Conservation (phyloP, 2,113 vertebrate genomes). For the Spea multiplicata region DNA sequence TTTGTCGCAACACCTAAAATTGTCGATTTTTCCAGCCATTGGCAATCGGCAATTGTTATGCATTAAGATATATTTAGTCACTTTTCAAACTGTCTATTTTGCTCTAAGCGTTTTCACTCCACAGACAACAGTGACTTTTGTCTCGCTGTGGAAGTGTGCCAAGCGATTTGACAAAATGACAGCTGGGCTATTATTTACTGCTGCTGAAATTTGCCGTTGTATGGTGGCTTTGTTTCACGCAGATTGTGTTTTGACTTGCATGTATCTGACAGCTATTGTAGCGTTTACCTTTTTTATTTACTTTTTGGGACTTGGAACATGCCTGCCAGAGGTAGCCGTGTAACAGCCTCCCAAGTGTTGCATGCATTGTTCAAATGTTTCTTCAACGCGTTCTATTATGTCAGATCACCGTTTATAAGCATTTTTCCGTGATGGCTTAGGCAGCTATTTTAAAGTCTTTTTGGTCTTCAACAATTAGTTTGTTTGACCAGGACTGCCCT, state of each 20-base stretch:
- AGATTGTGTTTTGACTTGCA: conserved; percentile 75
- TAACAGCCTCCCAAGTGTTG: conserved; percentile 9
- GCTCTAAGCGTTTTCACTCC: conserved; percentile 56
- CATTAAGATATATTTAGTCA: conserved; percentile 41
- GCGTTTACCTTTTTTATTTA: conserved; percentile 65
- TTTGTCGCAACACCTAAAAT: conserved; percentile 56
- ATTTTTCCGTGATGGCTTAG: conserved; percentile 4
- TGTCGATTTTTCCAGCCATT: conserved; percentile 53
- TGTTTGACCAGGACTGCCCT: no score
- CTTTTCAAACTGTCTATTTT: conserved; percentile 47
- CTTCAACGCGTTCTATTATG: conserved; percentile 44
- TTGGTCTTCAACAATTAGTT: neutral
- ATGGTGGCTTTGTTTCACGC: conserved; percentile 67
- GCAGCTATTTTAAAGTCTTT: neutral
- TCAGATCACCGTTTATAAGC: neutral
- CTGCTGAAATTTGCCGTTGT: conserved; percentile 63
- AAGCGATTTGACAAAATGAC: conserved; percentile 66
- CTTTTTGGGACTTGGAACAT: conserved; percentile 59
- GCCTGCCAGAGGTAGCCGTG: conserved; percentile 55
- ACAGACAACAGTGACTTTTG: conserved; percentile 69
- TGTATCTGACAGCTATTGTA: conserved; percentile 73
- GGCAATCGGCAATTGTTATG: conserved; percentile 30
- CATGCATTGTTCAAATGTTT: conserved; percentile 45
- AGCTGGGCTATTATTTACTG: conserved; percentile 68
- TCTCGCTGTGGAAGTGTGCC: conserved; percentile 61